phyloP scores from a whole-genome alignment of 2,797 vertebrate genomes.

The Coreius guichenoti region DNA sequence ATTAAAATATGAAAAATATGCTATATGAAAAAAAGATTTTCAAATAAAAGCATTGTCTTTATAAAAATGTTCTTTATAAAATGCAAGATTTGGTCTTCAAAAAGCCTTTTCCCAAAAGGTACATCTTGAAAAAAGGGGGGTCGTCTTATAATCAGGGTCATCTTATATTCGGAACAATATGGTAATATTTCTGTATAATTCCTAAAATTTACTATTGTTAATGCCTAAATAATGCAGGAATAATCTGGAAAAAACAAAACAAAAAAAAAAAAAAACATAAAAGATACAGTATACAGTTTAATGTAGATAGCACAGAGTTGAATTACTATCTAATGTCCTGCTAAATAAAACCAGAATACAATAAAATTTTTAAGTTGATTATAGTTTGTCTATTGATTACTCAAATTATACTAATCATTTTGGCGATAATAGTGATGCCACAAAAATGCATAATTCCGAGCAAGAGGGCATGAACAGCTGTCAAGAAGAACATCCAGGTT shows the following conservation, averaged over 20 bases:
- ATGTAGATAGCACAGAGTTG: not conserved
- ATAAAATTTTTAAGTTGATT: too few relatives aligned
- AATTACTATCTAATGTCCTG: too few relatives aligned
- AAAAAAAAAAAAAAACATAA: not conserved
- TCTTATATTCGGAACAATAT: too few relatives aligned
- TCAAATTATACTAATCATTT: not conserved
- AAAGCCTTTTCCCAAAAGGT: too few relatives aligned
- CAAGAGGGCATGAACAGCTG: not conserved
- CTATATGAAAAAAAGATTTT: too few relatives aligned
- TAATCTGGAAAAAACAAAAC: not conserved
- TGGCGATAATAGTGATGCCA: not conserved
- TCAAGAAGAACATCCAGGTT: not conserved
- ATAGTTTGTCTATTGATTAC: not conserved
- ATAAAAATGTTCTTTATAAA: too few relatives aligned
- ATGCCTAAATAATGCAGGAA: not conserved
- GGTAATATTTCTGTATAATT: not conserved
- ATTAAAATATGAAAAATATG: too few relatives aligned
- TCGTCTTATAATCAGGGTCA: too few relatives aligned
- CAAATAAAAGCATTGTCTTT: too few relatives aligned
- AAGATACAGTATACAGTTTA: not conserved
- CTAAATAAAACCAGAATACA: not conserved
- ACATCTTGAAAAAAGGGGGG: too few relatives aligned
- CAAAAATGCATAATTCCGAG: not conserved
- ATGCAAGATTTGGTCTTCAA: too few relatives aligned
- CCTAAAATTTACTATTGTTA: not conserved